A percentile compares a stretch with the other conserved stretches of the same genome.
Conservation (phyloP, 2,113 vertebrate genomes). For the Benthochromis sp. region DNA sequence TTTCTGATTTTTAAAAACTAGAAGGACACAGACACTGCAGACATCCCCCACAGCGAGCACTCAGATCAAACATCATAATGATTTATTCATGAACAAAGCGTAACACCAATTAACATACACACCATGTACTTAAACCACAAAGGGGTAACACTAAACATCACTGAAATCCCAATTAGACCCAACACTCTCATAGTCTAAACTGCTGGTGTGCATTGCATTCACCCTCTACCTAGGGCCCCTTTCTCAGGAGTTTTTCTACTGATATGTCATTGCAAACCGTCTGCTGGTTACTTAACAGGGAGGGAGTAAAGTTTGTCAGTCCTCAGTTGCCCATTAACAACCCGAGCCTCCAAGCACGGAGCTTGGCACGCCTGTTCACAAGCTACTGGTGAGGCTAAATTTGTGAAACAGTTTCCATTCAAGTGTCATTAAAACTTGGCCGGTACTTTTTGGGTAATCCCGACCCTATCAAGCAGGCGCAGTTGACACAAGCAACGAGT, state of each 20-base stretch:
- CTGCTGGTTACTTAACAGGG: not conserved
- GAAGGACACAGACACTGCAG: not conserved
- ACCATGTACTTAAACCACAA: not conserved
- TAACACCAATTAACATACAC: not conserved
- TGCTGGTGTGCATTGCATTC: not conserved
- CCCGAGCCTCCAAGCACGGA: not conserved
- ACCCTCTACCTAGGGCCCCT: not conserved
- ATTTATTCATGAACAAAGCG: not conserved
- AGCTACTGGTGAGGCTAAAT: not conserved
- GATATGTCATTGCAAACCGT: not conserved
- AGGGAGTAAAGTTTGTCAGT: not conserved
- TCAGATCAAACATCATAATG: not conserved
- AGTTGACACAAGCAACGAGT: not conserved
- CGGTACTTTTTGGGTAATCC: not conserved
- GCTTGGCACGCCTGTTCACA: not conserved
- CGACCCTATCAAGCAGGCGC: not conserved
- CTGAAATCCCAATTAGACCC: not conserved
- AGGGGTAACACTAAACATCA: not conserved
- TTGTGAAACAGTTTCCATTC: not conserved
- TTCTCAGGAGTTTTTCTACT: not conserved
- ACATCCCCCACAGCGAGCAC: not conserved
- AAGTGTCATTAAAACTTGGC: not conserved
- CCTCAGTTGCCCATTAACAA: not conserved
- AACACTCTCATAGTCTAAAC: not conserved
- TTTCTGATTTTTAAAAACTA: not conserved